phyloP scores from a whole-genome alignment of 2,113 vertebrate genomes.

The Macaca mulatta region DNA sequence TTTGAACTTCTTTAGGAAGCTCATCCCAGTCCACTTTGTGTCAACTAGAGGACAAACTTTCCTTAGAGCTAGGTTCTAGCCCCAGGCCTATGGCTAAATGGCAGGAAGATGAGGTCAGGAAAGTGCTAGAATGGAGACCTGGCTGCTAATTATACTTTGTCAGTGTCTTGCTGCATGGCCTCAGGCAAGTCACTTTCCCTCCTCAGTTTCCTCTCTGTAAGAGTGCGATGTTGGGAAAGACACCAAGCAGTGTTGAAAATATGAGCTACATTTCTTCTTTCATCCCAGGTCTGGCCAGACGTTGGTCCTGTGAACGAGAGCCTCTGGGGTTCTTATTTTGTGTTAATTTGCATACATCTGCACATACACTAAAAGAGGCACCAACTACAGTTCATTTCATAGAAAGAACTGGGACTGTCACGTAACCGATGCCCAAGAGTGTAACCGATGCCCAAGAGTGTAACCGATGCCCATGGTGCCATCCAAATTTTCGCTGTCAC shows the following conservation, averaged over 20 bases:
- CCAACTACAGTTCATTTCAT: slow-evolving; percentile 57
- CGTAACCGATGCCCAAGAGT: neutral
- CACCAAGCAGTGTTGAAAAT: neutral
- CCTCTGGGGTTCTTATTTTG: neutral
- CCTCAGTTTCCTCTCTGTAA: neutral
- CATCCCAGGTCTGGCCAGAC: neutral
- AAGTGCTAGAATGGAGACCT: neutral
- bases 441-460: neutral
- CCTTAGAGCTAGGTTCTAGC: neutral
- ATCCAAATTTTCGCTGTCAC: neutral
- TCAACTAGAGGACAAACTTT: neutral
- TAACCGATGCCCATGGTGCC: neutral
- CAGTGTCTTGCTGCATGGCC: neutral
- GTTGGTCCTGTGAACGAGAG: neutral
- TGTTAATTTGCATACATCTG: slow-evolving; percentile 56
- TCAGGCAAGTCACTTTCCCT: neutral
- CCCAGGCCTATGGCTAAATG: neutral
- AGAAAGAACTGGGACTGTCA: slow-evolving; percentile 55
- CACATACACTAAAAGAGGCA: neutral
- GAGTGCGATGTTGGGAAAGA: neutral
- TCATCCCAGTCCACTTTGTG: neutral
- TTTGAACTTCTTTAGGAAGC: neutral
- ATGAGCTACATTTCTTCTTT: neutral
- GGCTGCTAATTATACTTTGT: neutral
- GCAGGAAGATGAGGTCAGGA: neutral